These are phyloP conservation scores for Chrysoperla carnea DNA, from an alignment of 1,140 invertebrate species.

Conservation along the genomic window DNA sequence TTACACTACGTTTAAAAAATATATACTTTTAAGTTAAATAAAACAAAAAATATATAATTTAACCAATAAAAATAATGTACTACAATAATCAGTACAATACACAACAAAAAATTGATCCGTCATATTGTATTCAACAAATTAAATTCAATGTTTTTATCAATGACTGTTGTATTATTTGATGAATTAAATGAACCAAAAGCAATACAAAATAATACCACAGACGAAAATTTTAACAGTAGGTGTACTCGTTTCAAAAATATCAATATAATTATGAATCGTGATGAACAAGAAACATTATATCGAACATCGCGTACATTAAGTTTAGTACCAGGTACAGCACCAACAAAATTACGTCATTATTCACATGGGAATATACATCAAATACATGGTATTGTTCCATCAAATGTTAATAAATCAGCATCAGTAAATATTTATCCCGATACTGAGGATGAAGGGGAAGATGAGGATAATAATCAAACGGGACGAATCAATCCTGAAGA, in stretches of 20 bases:
- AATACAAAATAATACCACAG: too few species aligned
- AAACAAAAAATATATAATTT: too few species aligned
- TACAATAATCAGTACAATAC: too few species aligned
- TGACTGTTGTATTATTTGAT: too few species aligned
- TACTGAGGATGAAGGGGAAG: not conserved
- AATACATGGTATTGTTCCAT: constrained; percentile 6
- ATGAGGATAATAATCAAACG: constrained; percentile 5
- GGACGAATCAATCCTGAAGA: constrained; percentile 24
- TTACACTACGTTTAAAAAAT: too few species aligned
- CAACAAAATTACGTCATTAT: constrained; percentile 7
- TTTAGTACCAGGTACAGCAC: constrained; percentile 17
- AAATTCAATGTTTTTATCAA: too few species aligned
- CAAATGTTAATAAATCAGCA: not conserved
- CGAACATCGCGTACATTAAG: constrained; percentile 37
- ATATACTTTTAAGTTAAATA: too few species aligned
- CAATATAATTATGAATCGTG: constrained; percentile 35
- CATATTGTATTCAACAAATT: too few species aligned
- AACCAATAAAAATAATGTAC: too few species aligned
- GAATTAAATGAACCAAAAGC: too few species aligned
- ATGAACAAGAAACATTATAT: constrained; percentile 38
- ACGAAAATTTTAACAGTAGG: not conserved
- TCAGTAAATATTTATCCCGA: not conserved
- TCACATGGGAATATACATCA: constrained; percentile 15
- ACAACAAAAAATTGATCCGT: too few species aligned
- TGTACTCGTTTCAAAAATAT: constrained; percentile 1